Conservation (phyloP, 2,888 invertebrate species). For the Chrysina gloriosa region DNA sequence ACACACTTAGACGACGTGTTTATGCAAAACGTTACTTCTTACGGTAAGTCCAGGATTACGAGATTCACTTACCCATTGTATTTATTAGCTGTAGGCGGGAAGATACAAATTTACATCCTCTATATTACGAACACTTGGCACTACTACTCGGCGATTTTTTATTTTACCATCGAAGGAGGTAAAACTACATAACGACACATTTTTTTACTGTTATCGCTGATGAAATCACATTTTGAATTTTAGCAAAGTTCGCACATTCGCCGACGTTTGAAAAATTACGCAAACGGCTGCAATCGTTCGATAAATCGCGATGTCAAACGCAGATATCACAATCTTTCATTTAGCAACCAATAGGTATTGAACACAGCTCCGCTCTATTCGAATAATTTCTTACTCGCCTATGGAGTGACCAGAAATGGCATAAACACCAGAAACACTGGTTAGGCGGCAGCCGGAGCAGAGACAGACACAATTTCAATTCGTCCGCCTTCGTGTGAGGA, state of each 20-base stretch:
- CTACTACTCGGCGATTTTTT: slow-evolving; percentile 3
- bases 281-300: background rate
- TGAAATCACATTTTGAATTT: slow-evolving; percentile 15
- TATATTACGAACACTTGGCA: slow-evolving; percentile 12
- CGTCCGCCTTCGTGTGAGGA: slow-evolving; percentile 24
- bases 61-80: slow-evolving; percentile 28
- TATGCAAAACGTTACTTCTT: slow-evolving; percentile 17
- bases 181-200: slow-evolving; percentile 29
- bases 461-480: slow-evolving; percentile 8
- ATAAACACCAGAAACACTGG: slow-evolving; percentile 10
- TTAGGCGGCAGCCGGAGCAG: background rate
- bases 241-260: slow-evolving; percentile 7
- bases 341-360: background rate
- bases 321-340: slow-evolving; percentile 15
- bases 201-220: slow-evolving; percentile 1
- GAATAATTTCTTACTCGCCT: slow-evolving; percentile 16
- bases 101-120: slow-evolving; percentile 29
- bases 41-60: background rate
- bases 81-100: background rate
- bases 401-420: no score
- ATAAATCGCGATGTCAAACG: slow-evolving; percentile 19
- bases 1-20: slow-evolving; percentile 24
- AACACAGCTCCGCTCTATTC: background rate
- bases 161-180: slow-evolving; percentile 1
- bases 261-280: slow-evolving; percentile 3